Conservation (phyloP, 2,113 vertebrate genomes). For the Megaceryle torquata region DNA sequence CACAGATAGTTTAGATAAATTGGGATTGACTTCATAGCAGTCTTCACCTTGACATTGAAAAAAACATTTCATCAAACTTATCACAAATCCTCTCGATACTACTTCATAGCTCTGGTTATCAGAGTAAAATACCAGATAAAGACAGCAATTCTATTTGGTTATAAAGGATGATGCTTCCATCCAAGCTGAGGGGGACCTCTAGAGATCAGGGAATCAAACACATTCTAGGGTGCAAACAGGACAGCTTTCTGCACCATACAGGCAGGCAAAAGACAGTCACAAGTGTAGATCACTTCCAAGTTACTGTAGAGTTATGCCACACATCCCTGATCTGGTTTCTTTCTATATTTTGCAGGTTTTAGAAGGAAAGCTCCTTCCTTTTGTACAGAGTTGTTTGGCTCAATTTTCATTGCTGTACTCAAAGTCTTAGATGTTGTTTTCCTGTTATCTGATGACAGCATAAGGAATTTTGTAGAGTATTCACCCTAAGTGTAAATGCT, state of each 20-base stretch:
- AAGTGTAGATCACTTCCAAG: background rate
- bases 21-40: background rate
- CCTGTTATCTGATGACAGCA: background rate
- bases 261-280: background rate
- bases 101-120: background rate
- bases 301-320: background rate
- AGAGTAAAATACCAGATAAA: background rate
- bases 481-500: background rate
- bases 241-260: background rate
- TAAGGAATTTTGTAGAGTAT: background rate
- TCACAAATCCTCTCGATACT: background rate
- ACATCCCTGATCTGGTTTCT: background rate
- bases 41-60: background rate
- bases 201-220: background rate
- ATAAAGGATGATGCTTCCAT: background rate
- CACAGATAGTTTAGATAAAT: background rate
- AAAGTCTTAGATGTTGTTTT: background rate
- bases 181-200: background rate
- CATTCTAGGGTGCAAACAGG: background rate
- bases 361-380: background rate
- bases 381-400: background rate
- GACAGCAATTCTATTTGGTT: background rate
- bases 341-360: background rate
- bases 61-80: background rate
- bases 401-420: background rate